Conservation (phyloP, 2,888 invertebrate species). For the Tetramorium bicarinatum region DNA sequence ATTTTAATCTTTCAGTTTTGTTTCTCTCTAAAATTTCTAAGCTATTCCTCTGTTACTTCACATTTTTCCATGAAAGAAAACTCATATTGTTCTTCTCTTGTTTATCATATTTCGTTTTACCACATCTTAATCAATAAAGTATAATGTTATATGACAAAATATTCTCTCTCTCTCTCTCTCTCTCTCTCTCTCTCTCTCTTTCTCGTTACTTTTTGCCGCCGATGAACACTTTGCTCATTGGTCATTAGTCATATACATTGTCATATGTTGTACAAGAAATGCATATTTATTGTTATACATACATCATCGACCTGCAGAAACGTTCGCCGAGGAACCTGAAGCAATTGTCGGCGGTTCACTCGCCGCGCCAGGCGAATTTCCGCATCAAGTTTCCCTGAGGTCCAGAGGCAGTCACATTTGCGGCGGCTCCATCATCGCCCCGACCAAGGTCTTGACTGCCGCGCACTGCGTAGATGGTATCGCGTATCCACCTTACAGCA, state of each 20-base stretch:
- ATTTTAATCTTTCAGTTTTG: no score
- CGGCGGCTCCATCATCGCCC: conserved; percentile 75
- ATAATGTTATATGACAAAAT: neutral
- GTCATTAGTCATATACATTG: neutral
- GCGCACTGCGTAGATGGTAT: conserved; percentile 73
- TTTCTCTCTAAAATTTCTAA: no score
- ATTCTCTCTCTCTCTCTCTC: neutral
- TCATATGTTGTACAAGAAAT: neutral
- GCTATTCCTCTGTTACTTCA: no score
- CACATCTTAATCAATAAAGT: neutral
- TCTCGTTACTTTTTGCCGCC: neutral
- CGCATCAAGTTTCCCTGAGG: conserved; percentile 76
- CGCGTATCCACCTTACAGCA: neutral
- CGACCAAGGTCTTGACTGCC: conserved; percentile 75
- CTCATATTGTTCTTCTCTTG: no score
- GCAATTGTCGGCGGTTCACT: conserved; percentile 73
- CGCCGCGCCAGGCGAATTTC: conserved; percentile 72
- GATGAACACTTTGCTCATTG: neutral
- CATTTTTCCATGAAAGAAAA: no score
- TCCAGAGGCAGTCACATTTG: conserved; percentile 69
- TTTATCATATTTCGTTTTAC: no score
- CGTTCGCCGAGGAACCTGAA: conserved; percentile 60
- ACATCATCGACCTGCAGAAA: conserved; percentile 27
- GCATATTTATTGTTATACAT: neutral
- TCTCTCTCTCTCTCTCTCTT: neutral